phyloP scores from a whole-genome alignment of 2,888 invertebrate species.

The Pelosia muscerda region DNA sequence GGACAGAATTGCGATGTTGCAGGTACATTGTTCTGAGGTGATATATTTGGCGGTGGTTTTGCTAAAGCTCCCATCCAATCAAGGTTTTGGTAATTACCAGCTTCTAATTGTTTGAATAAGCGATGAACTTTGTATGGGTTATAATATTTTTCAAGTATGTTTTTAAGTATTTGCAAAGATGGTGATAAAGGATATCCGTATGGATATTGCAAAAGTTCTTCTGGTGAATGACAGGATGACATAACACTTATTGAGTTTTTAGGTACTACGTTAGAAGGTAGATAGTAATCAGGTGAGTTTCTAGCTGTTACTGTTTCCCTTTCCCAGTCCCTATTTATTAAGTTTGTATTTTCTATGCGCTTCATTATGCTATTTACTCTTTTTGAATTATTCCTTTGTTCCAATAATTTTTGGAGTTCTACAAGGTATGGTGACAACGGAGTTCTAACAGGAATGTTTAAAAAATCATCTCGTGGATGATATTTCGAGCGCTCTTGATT shows the following conservation, averaged over 20 bases:
- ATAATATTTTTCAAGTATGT: not conserved
- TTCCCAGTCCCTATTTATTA: not conserved
- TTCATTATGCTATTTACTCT: not conserved
- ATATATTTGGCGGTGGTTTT: too few species aligned
- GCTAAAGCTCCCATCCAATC: not conserved
- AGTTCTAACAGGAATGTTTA: not conserved
- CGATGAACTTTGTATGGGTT: not conserved
- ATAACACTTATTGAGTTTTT: constrained; percentile 1
- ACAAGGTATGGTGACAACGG: not conserved
- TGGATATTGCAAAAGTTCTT: constrained; percentile 7
- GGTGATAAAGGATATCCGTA: not conserved
- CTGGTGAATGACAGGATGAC: constrained; percentile 2
- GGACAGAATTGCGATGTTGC: not conserved
- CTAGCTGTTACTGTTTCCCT: not conserved
- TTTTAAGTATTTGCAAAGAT: not conserved
- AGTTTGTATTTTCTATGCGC: not conserved
- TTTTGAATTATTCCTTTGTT: not conserved
- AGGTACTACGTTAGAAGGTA: not conserved
- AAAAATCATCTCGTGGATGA: not conserved
- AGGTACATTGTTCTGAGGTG: not conserved
- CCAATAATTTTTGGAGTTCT: not conserved
- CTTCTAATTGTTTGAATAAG: not conserved
- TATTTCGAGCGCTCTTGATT: not conserved
- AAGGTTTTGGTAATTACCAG: not conserved
- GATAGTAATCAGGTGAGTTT: not conserved